These are phyloP conservation scores for Paramormyrops kingsleyae DNA, from an alignment of 2,113 vertebrate genomes.

Conservation along the genomic window DNA sequence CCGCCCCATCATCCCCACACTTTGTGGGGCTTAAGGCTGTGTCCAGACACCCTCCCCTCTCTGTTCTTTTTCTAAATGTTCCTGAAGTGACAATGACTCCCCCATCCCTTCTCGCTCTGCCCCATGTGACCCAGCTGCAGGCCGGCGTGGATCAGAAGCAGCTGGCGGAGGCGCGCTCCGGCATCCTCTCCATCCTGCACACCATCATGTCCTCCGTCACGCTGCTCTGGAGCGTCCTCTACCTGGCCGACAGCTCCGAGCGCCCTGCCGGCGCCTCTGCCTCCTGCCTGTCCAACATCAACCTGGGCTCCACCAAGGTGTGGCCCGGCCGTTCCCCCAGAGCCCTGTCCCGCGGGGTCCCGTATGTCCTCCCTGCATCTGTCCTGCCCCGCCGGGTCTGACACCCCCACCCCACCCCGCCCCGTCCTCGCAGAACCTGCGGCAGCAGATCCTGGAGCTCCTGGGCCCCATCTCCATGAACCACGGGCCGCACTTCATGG, in stretches of 20 bases:
- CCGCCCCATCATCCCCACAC: background rate
- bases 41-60: background rate
- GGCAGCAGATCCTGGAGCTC: conserved; percentile 93
- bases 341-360: background rate
- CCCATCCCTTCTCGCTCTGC: background rate
- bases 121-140: conserved; percentile 65
- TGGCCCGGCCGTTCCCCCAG: background rate
- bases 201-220: conserved; percentile 98
- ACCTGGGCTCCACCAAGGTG: conserved; percentile 96
- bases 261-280: conserved; percentile 73
- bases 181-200: conserved; percentile 90
- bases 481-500: conserved; percentile 97
- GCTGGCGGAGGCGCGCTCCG: conserved; percentile 85
- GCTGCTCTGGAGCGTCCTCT: conserved; percentile 86
- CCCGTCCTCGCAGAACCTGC: conserved; percentile 70
- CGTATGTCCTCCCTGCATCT: background rate
- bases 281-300: conserved; percentile 83
- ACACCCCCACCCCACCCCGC: background rate
- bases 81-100: background rate
- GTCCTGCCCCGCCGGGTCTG: background rate
- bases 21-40: background rate
- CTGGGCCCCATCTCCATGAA: conserved; percentile 98
- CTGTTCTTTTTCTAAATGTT: background rate
- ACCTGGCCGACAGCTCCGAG: conserved; percentile 84
- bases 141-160: conserved; percentile 91